These are phyloP conservation scores for Ophioninae sp. DNA, from an alignment of 2,888 invertebrate genomes.

Conservation along the genomic window DNA sequence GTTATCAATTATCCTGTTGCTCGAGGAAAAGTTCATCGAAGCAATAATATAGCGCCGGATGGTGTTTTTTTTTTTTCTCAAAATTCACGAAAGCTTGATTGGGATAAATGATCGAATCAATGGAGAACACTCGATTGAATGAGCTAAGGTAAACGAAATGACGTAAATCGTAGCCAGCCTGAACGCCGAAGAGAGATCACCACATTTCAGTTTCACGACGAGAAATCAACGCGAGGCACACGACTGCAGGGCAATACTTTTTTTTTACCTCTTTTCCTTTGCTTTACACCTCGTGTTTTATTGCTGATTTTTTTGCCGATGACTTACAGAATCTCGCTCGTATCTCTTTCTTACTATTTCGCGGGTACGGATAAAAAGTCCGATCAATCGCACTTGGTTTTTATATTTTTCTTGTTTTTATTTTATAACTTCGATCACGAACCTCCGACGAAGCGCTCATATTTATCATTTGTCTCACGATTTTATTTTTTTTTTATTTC, in stretches of 20 bases:
- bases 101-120: background rate
- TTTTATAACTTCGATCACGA: constrained; percentile 51
- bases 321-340: constrained; percentile 30
- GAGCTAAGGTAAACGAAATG: background rate
- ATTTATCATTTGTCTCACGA: constrained; percentile 25
- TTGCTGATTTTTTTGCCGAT: constrained; percentile 64
- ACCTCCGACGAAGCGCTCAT: constrained; percentile 54
- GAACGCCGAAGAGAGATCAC: constrained; percentile 30
- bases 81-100: background rate
- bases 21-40: background rate
- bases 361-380: constrained; percentile 17
- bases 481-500: constrained; percentile 37
- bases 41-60: background rate
- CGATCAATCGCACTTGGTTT: constrained; percentile 47
- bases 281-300: constrained; percentile 45
- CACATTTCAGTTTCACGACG: no score
- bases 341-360: background rate
- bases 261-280: constrained; percentile 7
- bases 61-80: background rate
- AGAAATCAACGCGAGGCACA: constrained; percentile 63
- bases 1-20: background rate
- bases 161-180: background rate
- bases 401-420: constrained; percentile 1
- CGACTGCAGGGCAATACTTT: constrained; percentile 49
- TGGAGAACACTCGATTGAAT: background rate